Evolutionary conservation across 2,888 invertebrate species (phyloP), one percentile per base, ranked within the genome.

Genomic region (Oxytorus armatus): DNA sequence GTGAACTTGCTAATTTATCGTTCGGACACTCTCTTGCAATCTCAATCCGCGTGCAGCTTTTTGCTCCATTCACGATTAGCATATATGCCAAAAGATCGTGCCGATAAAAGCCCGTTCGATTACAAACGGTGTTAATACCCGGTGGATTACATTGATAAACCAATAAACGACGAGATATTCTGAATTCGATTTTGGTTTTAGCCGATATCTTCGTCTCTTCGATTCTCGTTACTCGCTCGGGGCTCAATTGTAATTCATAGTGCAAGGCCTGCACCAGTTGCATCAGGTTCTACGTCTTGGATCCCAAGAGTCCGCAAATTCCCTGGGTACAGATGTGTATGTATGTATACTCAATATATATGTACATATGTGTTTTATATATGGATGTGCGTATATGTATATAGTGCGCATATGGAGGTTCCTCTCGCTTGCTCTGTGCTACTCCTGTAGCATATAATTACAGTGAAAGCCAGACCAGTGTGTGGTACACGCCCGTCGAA

Each of bases 391-490:
- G 5, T 29, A 29, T 29, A 29, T 29, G 29, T 29, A 2, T 29
- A 29, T 59, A n/a, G n/a, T n/a, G n/a, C n/a, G n/a, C n/a, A n/a
- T n/a, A n/a, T n/a, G n/a, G n/a, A n/a, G 29, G 65, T 61, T 78
- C 65, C 68, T 74, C 65, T 70, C 69, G 57, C 69, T 76, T 61
- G 53, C 70, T 63, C 14, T 77, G 78, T 61, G 42, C 16, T 74
- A 76, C 73, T 68, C 75, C 70, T 69, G 78, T 81, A 87, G 84
- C 86, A 84, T 89, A 83, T 89, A 89, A 89, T 89, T 89, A 89
- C 84, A 88, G 89, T 87, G 89, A 89, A 89, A 89, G 89, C 87
- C 88, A 85, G 86, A 81, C 80, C 73, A 73, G 66, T 36, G 74
- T 65, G 57, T 57, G 14, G 36, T 36, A 23, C 16, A 10, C 79